Evolutionary conservation across 2,797 vertebrate species (phyloP).

Genomic region (Eutrigla gurnardus): DNA sequence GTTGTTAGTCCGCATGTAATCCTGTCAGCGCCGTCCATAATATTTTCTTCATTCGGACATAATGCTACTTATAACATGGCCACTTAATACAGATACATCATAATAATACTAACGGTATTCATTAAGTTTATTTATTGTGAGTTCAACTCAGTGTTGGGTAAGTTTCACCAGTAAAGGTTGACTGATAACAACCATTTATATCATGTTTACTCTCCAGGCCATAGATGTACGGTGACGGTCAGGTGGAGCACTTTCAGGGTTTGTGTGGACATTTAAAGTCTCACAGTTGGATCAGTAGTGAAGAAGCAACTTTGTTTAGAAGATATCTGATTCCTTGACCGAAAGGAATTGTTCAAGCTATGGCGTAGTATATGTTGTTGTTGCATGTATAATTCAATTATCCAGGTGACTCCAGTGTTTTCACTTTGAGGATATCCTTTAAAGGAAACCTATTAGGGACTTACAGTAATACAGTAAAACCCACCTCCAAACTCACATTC

Average conservation of each 20-base stretch:
- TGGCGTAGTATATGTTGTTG: too few relatives aligned
- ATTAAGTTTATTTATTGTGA: background rate
- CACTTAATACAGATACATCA: background rate
- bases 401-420: background rate
- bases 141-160: background rate
- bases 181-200: background rate
- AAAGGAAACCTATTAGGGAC: background rate
- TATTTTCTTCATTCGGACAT: background rate
- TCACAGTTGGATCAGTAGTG: too few relatives aligned
- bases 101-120: background rate
- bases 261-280: too few relatives aligned
- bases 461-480: background rate
- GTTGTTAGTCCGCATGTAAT: conserved; percentile 22
- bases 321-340: too few relatives aligned
- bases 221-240: background rate
- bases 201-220: background rate
- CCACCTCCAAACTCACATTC: too few relatives aligned
- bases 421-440: background rate
- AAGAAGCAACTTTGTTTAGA: too few relatives aligned
- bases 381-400: background rate
- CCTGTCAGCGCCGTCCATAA: background rate
- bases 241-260: too few relatives aligned
- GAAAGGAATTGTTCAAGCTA: too few relatives aligned
- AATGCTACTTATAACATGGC: background rate
- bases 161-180: background rate